Conservation (phyloP, 1,140 invertebrate genomes). For the Euura saliciscinereae region DNA sequence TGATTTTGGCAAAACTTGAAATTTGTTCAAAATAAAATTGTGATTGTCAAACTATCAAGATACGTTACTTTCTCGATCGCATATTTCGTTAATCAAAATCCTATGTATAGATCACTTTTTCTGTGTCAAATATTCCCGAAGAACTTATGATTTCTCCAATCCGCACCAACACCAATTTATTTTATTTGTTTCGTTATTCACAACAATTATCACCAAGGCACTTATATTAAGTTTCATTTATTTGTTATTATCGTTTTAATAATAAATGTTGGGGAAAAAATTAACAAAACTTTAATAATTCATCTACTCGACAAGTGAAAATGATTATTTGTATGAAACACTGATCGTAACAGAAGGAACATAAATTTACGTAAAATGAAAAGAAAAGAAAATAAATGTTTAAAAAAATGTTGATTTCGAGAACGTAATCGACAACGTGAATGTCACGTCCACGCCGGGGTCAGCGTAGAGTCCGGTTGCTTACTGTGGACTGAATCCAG, state of each 20-base stretch:
- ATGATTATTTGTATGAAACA: background rate
- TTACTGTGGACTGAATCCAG: constrained; percentile 7
- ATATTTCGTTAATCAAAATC: background rate
- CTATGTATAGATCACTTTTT: background rate
- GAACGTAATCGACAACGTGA: background rate
- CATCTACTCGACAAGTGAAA: background rate
- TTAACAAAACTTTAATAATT: background rate
- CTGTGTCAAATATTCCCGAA: background rate
- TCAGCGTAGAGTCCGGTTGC: constrained; percentile 6
- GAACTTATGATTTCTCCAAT: background rate
- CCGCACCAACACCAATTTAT: background rate
- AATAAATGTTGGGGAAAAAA: background rate
- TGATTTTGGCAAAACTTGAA: background rate
- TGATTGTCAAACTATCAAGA: background rate
- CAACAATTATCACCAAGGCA: background rate
- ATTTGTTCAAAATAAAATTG: background rate
- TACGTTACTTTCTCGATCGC: background rate
- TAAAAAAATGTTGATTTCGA: background rate
- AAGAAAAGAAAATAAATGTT: background rate
- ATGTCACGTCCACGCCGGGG: constrained; percentile 1
- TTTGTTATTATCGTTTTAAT: background rate
- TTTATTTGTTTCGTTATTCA: background rate
- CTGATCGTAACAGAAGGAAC: background rate
- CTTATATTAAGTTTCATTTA: background rate
- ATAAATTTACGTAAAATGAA: no score